Evolutionary conservation across 53 echinoderm and acorn worm genomes (phyloP).

Genomic region (Paracentrotus lividus): DNA sequence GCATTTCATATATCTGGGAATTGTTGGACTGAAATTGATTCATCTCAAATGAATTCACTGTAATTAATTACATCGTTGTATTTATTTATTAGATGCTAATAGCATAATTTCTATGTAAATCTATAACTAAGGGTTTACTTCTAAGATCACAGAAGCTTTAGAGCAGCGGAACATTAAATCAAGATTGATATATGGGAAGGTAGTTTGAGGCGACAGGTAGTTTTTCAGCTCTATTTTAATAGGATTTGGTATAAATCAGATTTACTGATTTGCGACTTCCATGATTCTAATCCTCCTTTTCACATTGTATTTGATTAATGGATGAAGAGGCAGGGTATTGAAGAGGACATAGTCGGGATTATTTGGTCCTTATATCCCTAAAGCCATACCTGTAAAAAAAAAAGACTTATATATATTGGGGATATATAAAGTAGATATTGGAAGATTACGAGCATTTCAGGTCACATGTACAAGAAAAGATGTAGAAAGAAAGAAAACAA

Average conservation of each 20-base stretch:
- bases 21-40: not conserved
- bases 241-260: not conserved
- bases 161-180: not conserved
- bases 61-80: not conserved
- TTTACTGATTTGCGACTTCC: not conserved
- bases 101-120: not conserved
- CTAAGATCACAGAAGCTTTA: not conserved
- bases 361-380: not conserved
- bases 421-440: not conserved
- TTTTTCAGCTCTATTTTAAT: not conserved
- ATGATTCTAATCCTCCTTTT: not conserved
- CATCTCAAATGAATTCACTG: not conserved
- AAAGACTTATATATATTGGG: not conserved
- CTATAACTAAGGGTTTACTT: not conserved
- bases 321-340: not conserved
- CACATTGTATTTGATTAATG: not conserved
- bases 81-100: not conserved
- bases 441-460: not conserved
- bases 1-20: not conserved
- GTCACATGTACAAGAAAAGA: too few relatives aligned
- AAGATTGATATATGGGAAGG: constrained; percentile 10
- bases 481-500: not conserved
- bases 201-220: not conserved
- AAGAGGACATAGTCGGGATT: not conserved
- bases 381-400: not conserved